A percentile compares a stretch with the other conserved stretches of the same genome.
Conservation (phyloP, 37 sponge, comb jelly and placozoan genomes). For the Chondrilla cf. caribensis region DNA sequence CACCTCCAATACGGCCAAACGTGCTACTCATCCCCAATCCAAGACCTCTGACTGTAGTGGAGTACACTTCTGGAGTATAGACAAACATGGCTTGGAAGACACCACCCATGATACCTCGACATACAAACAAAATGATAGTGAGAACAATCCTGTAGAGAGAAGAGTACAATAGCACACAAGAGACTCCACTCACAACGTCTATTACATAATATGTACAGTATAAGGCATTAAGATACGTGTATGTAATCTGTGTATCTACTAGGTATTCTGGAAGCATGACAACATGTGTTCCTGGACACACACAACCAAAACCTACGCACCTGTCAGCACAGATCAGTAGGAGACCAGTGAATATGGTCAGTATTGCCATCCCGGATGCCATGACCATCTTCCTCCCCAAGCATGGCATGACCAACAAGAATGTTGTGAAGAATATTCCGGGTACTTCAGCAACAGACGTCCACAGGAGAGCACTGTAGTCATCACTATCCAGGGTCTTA, state of each 20-base stretch:
- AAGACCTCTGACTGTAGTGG: conserved; percentile 66
- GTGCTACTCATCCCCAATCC: conserved; percentile 44
- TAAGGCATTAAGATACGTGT: too few relatives aligned
- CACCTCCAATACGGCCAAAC: conserved; percentile 65
- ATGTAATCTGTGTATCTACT: too few relatives aligned
- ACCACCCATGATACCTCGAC: conserved; percentile 56
- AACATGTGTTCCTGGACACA: too few relatives aligned
- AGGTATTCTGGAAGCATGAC: too few relatives aligned
- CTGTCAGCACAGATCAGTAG: conserved; percentile 59
- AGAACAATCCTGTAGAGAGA: conserved; percentile 24
- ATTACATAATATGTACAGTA: too few relatives aligned
- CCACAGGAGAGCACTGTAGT: conserved; percentile 69
- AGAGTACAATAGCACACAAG: too few relatives aligned
- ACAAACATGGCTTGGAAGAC: conserved; percentile 77
- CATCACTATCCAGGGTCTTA: background rate
- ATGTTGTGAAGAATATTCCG: conserved; percentile 53
- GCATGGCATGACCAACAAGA: conserved; percentile 49
- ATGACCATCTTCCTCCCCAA: conserved; percentile 80
- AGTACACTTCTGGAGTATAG: conserved; percentile 81
- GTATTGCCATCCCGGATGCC: conserved; percentile 46
- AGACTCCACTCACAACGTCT: too few relatives aligned
- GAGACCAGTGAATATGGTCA: conserved; percentile 57
- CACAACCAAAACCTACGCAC: background rate
- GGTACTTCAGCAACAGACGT: conserved; percentile 77
- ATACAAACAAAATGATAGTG: conserved; percentile 60